Evolutionary conservation across 2,113 vertebrate species (phyloP).

Genomic region (Dasyurus viverrinus): DNA sequence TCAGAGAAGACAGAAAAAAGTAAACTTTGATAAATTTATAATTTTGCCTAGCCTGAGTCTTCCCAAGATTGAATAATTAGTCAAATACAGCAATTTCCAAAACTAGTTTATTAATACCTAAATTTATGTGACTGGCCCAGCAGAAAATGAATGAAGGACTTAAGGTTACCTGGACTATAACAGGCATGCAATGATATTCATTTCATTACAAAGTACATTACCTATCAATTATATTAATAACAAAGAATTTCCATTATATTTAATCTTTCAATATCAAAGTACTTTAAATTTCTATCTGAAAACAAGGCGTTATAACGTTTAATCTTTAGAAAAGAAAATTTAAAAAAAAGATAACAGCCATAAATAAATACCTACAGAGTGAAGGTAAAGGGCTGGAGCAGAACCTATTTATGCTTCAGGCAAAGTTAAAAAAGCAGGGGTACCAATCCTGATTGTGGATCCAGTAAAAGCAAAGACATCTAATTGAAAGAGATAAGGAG

Average conservation of each 20-base stretch:
- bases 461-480: no score
- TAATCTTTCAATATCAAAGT: constrained; percentile 41
- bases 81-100: not conserved
- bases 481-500: no score
- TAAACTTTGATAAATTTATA: not conserved
- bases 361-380: no score
- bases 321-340: not conserved
- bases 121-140: not conserved
- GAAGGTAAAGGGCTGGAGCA: no score
- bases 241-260: constrained; percentile 41
- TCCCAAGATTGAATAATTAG: not conserved
- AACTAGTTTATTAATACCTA: not conserved
- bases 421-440: no score
- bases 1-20: not conserved
- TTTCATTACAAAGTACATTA: constrained; percentile 58
- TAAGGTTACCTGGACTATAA: constrained; percentile 44
- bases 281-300: constrained; percentile 1
- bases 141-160: constrained; percentile 47
- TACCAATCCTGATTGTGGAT: no score
- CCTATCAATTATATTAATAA: constrained; percentile 57
- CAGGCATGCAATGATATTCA: constrained; percentile 61
- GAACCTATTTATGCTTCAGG: no score
- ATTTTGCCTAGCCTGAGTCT: not conserved
- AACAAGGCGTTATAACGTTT: not conserved
- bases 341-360: no score